phyloP scores from a whole-genome alignment of 2,888 invertebrate species.

The Ramazzottius varieornatus region DNA sequence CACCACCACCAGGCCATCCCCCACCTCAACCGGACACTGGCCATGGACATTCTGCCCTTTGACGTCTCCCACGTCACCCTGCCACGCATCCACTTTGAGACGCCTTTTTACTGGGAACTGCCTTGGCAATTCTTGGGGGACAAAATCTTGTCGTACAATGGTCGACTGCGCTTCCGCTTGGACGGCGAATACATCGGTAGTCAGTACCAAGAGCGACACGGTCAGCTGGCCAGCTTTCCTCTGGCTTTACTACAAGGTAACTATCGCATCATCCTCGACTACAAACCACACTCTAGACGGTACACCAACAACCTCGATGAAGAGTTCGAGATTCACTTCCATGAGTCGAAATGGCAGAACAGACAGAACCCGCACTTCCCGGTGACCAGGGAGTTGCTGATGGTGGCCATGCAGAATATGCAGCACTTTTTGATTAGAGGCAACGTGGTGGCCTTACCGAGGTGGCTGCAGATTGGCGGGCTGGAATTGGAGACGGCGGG shows the following conservation, averaged over 20 bases:
- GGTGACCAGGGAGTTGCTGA: conserved; percentile 48
- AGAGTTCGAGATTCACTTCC: neutral
- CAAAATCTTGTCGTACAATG: conserved; percentile 64
- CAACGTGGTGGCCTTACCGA: conserved; percentile 21
- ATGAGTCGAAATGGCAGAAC: conserved; percentile 6
- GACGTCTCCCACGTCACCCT: neutral
- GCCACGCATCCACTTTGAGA: conserved; percentile 20
- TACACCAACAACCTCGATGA: neutral
- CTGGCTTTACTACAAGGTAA: conserved; percentile 53
- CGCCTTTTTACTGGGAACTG: conserved; percentile 53
- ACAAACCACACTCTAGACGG: conserved; percentile 5
- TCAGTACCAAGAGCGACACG: neutral
- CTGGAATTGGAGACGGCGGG: conserved; percentile 52
- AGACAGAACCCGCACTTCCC: conserved; percentile 20
- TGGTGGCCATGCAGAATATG: conserved; percentile 70
- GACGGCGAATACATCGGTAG: conserved; percentile 35
- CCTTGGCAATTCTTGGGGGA: conserved; percentile 59
- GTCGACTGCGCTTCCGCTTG: conserved; percentile 48
- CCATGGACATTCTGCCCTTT: neutral
- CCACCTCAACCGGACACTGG: neutral
- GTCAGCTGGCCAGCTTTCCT: conserved; percentile 38
- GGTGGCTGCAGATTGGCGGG: conserved; percentile 31
- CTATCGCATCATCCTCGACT: conserved; percentile 7
- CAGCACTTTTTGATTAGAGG: conserved; percentile 50
- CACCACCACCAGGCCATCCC: neutral